Conservation (phyloP, 2,113 vertebrate species). For the Dryoscopus gambensis region DNA sequence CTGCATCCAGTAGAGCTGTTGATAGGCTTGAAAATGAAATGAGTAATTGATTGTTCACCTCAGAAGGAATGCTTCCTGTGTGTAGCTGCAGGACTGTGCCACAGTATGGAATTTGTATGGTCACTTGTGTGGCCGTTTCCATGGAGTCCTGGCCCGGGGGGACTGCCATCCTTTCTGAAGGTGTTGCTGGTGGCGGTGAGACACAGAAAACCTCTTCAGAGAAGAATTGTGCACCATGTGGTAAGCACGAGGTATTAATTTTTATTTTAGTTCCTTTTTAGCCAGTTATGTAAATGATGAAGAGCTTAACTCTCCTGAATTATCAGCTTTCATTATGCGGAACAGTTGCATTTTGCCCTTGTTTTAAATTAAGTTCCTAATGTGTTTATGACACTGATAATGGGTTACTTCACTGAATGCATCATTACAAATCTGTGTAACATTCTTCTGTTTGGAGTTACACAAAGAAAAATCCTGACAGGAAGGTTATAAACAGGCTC, state of each 20-base stretch:
- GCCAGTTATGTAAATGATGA: background rate
- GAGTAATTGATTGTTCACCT: background rate
- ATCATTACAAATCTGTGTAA: background rate
- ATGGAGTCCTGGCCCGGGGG: background rate
- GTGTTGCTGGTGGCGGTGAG: background rate
- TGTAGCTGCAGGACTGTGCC: background rate
- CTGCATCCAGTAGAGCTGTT: background rate
- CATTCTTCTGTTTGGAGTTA: background rate
- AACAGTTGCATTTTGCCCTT: background rate
- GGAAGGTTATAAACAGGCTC: background rate
- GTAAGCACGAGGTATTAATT: background rate
- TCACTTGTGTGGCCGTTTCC: background rate
- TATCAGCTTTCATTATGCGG: background rate
- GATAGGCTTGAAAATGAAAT: background rate
- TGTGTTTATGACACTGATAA: background rate
- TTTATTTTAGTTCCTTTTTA: background rate
- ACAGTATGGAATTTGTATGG: fast-evolving
- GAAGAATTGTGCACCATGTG: background rate
- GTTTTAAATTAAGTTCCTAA: background rate
- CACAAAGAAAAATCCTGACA: background rate
- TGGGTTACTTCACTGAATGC: background rate
- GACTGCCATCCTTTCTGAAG: background rate
- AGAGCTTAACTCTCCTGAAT: background rate
- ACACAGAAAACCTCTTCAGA: background rate
- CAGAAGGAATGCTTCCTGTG: background rate